Evolutionary conservation across 2,113 vertebrate species (phyloP).

Genomic region (Phrynosoma platyrhinos): DNA sequence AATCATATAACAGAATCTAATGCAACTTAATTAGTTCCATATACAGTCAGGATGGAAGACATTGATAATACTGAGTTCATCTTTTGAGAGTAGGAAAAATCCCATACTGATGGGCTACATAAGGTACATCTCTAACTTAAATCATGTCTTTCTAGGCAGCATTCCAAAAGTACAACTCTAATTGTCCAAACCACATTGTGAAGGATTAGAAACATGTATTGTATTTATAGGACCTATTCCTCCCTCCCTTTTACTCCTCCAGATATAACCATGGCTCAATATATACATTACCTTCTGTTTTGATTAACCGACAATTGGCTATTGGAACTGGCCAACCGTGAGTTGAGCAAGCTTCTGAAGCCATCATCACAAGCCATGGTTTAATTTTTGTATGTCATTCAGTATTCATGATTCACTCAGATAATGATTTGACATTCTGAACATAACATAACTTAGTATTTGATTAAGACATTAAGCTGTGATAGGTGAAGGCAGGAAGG

Average conservation of each 20-base stretch:
- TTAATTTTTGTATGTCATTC: neutral
- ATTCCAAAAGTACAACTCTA: neutral
- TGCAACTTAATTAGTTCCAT: no score
- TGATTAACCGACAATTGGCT: neutral
- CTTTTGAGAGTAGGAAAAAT: no score
- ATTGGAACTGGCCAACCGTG: neutral
- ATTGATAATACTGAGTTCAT: no score
- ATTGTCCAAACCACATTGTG: neutral
- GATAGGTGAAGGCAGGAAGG: no score
- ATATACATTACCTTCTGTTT: neutral
- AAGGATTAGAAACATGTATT: neutral
- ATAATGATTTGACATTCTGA: neutral
- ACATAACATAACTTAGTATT: no score
- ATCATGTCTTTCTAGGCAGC: neutral
- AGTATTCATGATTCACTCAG: rapidly evolving
- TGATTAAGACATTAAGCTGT: no score
- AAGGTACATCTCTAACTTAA: no score
- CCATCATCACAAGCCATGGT: neutral
- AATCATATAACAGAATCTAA: no score
- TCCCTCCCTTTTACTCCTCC: neutral
- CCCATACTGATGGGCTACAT: no score
- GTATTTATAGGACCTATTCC: neutral
- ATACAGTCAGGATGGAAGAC: no score
- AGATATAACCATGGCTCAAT: neutral
- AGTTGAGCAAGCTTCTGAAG: neutral